Evolutionary conservation across 2,797 vertebrate species (phyloP), one percentile per base, ranked within the genome.

Genomic region (Graptemys geographica): DNA sequence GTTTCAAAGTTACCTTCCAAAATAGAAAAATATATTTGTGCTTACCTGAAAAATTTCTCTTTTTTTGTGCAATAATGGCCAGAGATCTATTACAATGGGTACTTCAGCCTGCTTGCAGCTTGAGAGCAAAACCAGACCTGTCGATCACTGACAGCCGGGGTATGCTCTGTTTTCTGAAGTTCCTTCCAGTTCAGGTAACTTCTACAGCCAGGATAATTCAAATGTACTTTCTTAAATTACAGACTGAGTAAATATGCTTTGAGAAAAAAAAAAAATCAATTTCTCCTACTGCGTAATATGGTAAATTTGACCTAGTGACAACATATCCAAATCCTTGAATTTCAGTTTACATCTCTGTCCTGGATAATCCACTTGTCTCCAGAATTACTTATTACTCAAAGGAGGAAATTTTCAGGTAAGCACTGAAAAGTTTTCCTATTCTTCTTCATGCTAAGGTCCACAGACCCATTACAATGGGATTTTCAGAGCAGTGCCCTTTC

Each of bases 1-100:
- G 37, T 72, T 72, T 84, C 5, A 88, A 88, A 92, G 84, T 41
- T 8, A 5, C 74, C 92, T 84, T 56, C 55, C 31, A 83, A 83
- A 53, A 47, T 82, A 41, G 74, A 5, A 59, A 13, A 31, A 92
- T 88, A 21, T 21, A 84, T 11, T 23, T 11, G 62, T 25, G 10
- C 5, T n/a, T 84, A 53, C 21, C 31, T 33, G 53, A 92, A 62
- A 44, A 89, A 41, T n/a, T 56, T 92, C 79, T 86, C 23, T 88
- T 51, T 69, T 69, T 85, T 59, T 2, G 1, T 87, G 33, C 84
- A 86, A 59, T 5, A 94, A 81, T 15, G 21, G 81, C n/a, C 69
- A 69, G 11, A 80, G 6, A 83, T 5, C 91, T 47, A 52, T 74
- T 59, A 7, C 10, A 89, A 83, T 1, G 87, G 37, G 28, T 47